These are phyloP conservation scores for Cosmia trapezina DNA, from an alignment of 2,888 invertebrate species.

Conservation along the genomic window DNA sequence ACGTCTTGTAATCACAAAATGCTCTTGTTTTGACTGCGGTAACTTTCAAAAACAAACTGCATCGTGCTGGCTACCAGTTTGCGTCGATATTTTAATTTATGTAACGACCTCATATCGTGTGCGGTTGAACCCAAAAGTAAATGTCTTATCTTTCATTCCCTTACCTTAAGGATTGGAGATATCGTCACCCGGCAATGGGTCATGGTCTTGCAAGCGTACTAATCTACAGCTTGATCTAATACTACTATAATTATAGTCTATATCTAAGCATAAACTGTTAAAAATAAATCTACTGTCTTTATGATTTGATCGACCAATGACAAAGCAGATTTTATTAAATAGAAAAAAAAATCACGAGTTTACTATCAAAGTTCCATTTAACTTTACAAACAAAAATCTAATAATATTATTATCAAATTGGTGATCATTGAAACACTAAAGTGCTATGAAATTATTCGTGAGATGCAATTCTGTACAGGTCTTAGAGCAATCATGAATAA, in stretches of 20 bases:
- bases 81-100: constrained; percentile 72
- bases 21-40: constrained; percentile 75
- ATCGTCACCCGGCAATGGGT: constrained; percentile 21
- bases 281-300: constrained; percentile 4
- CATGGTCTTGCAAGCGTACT: constrained; percentile 17
- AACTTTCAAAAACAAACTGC: constrained; percentile 78
- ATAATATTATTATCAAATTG: neutral
- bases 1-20: constrained; percentile 70
- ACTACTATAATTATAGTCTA: neutral
- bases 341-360: neutral
- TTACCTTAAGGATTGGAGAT: constrained; percentile 40
- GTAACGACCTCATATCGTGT: constrained; percentile 61
- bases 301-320: constrained; percentile 5
- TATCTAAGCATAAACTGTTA: neutral
- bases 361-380: neutral
- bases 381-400: neutral
- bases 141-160: constrained; percentile 50
- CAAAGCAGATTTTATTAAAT: neutral
- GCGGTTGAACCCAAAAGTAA: constrained; percentile 62
- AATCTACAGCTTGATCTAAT: constrained; percentile 32
- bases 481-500: constrained; percentile 39
- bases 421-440: constrained; percentile 26
- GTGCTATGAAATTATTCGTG: constrained; percentile 17
- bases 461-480: constrained; percentile 24
- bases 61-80: constrained; percentile 71